phyloP scores from a whole-genome alignment of 1,140 invertebrate genomes.

The Atta colombica region DNA sequence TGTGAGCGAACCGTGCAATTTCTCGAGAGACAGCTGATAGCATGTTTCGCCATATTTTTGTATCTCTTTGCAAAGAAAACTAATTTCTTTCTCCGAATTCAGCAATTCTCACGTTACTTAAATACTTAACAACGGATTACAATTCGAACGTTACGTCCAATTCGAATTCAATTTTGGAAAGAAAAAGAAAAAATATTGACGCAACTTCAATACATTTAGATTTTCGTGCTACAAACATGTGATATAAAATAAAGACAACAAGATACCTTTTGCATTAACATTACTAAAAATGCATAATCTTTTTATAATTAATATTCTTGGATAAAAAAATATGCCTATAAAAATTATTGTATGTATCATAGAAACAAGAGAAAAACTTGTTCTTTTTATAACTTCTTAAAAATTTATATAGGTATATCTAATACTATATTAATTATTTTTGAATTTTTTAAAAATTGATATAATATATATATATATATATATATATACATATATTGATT shows the following conservation, averaged over 20 bases:
- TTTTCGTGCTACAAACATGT: not conserved
- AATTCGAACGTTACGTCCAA: not conserved
- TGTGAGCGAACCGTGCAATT: not conserved
- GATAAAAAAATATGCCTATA: not conserved
- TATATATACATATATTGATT: not conserved
- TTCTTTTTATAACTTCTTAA: not conserved
- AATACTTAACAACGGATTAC: constrained; percentile 23
- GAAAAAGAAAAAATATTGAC: not conserved
- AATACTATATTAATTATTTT: not conserved
- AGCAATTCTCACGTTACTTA: constrained; percentile 21
- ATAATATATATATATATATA: not conserved
- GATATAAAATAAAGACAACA: not conserved
- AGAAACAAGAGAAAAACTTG: not conserved
- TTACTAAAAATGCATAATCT: not conserved
- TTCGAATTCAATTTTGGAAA: not conserved
- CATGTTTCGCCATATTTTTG: constrained; percentile 12
- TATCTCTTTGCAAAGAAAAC: not conserved
- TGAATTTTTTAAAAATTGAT: not conserved
- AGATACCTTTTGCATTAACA: not conserved
- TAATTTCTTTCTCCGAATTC: not conserved
- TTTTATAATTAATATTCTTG: not conserved
- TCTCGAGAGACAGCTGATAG: not conserved
- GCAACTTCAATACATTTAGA: not conserved
- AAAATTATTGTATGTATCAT: not conserved
- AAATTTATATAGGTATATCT: not conserved